phyloP scores from a whole-genome alignment of 2,797 vertebrate genomes.

The Etheostoma nigrum region DNA sequence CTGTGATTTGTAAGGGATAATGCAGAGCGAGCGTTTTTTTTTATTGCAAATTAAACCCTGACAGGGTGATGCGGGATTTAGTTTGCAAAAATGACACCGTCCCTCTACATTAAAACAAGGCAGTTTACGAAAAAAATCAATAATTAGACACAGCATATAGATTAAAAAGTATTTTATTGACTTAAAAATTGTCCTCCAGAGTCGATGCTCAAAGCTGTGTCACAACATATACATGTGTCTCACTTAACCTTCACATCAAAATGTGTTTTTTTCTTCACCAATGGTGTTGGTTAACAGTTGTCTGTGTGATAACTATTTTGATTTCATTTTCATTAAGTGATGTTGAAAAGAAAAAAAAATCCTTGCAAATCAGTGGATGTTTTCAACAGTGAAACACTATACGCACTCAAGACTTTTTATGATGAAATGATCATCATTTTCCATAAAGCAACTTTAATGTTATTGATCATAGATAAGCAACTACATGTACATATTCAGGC shows the following conservation, averaged over 20 bases:
- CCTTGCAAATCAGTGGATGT: not conserved
- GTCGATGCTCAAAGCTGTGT: no score
- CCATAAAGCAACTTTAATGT: not conserved
- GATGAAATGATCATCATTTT: not conserved
- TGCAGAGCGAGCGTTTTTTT: no score
- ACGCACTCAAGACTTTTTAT: not conserved
- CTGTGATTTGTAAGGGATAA: not conserved
- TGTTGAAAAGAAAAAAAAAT: not conserved
- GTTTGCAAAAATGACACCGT: no score
- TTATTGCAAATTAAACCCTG: no score
- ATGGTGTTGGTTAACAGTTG: not conserved
- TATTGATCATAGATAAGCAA: not conserved
- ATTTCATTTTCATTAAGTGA: not conserved
- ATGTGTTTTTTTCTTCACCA: not conserved
- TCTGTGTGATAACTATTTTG: not conserved
- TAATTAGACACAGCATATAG: no score
- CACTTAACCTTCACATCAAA: not conserved
- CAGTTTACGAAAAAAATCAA: no score
- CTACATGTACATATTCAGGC: not conserved
- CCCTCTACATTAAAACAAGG: no score
- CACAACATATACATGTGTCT: not conserved
- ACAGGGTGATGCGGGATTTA: no score
- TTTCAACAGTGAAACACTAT: not conserved
- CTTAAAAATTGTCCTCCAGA: no score
- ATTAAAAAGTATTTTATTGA: no score